Percentiles rank a stretch among this genome's conserved stretches.
Evolutionary conservation across 2,113 vertebrate species (phyloP).

Genomic region (Pluvianellus socialis): DNA sequence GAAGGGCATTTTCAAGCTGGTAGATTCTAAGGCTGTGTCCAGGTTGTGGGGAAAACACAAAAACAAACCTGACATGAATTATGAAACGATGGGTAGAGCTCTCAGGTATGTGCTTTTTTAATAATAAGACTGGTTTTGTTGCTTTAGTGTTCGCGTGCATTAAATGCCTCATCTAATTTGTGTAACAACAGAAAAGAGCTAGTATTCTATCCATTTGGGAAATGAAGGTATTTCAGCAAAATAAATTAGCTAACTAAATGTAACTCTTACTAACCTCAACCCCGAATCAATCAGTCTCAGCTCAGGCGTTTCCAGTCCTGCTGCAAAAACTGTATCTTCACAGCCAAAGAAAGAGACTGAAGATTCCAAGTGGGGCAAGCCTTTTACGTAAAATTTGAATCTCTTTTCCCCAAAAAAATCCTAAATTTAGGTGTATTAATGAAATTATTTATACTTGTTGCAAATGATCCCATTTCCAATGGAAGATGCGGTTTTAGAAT

Average conservation of each 20-base stretch:
- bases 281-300: not conserved
- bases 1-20: conserved; percentile 96
- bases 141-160: not conserved
- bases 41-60: conserved; percentile 97
- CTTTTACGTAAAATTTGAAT: not conserved
- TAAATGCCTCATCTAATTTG: not conserved
- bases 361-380: not conserved
- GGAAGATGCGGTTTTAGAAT: not conserved
- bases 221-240: not conserved
- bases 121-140: not conserved
- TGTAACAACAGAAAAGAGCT: not conserved
- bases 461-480: not conserved
- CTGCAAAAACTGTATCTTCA: not conserved
- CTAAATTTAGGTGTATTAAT: not conserved
- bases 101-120: conserved; percentile 82
- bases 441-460: not conserved
- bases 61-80: conserved; percentile 99
- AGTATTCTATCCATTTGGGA: not conserved
- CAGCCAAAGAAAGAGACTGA: not conserved
- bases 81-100: conserved; percentile 98
- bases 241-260: not conserved
- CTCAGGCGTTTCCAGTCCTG: not conserved
- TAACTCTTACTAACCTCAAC: not conserved
- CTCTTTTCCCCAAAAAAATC: not conserved
- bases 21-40: conserved; percentile 97